Evolutionary conservation across 2,888 invertebrate species (phyloP), one percentile per base, ranked within the genome.

Genomic region (Amaurobius ferox): DNA sequence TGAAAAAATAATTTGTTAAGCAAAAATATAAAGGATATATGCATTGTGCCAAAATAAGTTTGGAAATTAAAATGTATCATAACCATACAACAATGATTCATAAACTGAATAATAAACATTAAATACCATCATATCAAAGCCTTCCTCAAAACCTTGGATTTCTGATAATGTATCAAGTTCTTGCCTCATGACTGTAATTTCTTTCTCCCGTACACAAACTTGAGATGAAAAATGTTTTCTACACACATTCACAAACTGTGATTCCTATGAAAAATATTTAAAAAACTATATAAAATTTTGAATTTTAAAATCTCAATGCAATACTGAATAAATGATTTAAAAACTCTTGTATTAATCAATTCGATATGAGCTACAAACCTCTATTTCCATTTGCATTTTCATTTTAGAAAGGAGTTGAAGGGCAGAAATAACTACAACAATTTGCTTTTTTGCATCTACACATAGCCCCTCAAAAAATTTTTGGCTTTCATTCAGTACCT

Each of bases 301-400:
- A 5, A 73, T 0, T 26, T 35, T 66, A 55, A 48, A n/a, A 40
- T 13, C 35, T 11, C 19, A 64, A 7, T 11, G 0, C 13, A 16
- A 73, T 16, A 35, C 0, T 32, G 23, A 70, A 26, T 16, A 44
- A 44, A 19, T 9, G 23, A 73, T 28, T 73, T 35, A 35, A 35
- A 35, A 35, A 35, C 11, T 7, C 11, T 35, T 35, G 35, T 35
- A 5, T 35, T n/a, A n/a, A 7, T 35, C 35, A 35, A 7, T 35
- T 35, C 11, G 0, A 39, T 13, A 64, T 64, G 7, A 29, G 11
- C 62, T 28, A 13, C 35, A 19, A 35, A 79, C 79, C 66, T 79
- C 79, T 7, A 72, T 29, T 48, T 79, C 79, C 26, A 72, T 72
- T 48, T 66, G 64, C 62, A 55, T 48, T 79, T 79, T 72, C 26